Evolutionary conservation across 2,797 vertebrate species (phyloP).

Genomic region (Ambastaia sidthimunki): DNA sequence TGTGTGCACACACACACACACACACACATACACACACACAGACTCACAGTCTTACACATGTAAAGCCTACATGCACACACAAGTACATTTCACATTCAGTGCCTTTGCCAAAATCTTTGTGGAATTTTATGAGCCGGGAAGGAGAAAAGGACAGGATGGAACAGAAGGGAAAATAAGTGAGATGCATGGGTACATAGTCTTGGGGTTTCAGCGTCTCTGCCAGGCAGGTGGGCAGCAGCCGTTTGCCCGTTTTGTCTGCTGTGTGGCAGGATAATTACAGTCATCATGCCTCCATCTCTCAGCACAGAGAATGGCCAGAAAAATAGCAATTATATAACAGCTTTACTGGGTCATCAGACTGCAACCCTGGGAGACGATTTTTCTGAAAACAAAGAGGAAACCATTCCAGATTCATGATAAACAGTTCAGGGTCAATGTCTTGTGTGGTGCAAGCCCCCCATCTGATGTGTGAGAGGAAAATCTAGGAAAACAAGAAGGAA

Average conservation of each 20-base stretch:
- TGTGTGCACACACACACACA: neutral
- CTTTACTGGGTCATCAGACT: constrained; percentile 35
- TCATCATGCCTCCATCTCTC: constrained; percentile 56
- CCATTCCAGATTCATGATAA: constrained; percentile 23
- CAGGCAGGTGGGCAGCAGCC: constrained; percentile 31
- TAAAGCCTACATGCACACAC: neutral
- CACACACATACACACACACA: neutral
- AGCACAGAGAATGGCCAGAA: constrained; percentile 45
- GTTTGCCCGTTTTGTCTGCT: constrained; percentile 38
- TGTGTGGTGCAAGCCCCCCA: neutral
- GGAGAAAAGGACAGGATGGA: neutral
- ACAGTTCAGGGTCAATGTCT: constrained; percentile 29
- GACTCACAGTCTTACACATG: neutral
- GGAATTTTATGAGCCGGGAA: neutral
- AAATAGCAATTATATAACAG: constrained; percentile 58
- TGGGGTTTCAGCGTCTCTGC: constrained; percentile 10
- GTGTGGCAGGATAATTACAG: constrained; percentile 60
- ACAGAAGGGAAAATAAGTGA: neutral
- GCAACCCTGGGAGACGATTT: constrained; percentile 17
- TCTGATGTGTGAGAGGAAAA: neutral
- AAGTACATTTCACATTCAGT: constrained; percentile 20
- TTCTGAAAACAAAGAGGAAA: constrained; percentile 4
- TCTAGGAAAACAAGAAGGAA: neutral
- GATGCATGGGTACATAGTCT: neutral
- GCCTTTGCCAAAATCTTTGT: neutral